Evolutionary conservation across 2,888 invertebrate species (phyloP).

Genomic region (Amblyjoppa proteus): DNA sequence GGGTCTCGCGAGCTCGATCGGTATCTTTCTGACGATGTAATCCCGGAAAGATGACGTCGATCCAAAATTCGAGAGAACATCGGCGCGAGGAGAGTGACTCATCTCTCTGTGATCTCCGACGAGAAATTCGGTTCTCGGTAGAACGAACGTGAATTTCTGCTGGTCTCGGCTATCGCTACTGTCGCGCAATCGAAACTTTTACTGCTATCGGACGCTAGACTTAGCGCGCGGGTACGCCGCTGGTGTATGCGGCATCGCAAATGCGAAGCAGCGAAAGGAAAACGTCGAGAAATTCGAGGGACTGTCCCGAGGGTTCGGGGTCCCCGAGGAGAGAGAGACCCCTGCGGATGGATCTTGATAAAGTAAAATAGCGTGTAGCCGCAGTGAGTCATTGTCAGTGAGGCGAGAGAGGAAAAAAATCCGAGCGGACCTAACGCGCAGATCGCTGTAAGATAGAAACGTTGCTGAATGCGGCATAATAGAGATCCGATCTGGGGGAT

Average conservation of each 20-base stretch:
- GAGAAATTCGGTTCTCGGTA: slow-evolving; percentile 52
- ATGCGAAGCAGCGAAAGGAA: slow-evolving; percentile 25
- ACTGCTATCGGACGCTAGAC: slow-evolving; percentile 22
- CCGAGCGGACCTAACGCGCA: slow-evolving; percentile 53
- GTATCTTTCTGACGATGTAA: slow-evolving; percentile 51
- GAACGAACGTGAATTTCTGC: slow-evolving; percentile 41
- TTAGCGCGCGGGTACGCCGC: slow-evolving; percentile 26
- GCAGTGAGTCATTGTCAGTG: slow-evolving; percentile 69
- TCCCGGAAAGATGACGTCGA: slow-evolving; percentile 46
- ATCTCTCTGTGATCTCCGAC: slow-evolving; percentile 51
- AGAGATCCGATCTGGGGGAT: slow-evolving; percentile 63
- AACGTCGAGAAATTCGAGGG: slow-evolving; percentile 53
- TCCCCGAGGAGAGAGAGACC: slow-evolving; percentile 58
- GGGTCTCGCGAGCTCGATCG: slow-evolving; percentile 27
- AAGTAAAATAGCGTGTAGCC: slow-evolving; percentile 70
- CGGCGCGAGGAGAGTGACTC: slow-evolving; percentile 41
- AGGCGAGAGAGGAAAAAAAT: slow-evolving; percentile 61
- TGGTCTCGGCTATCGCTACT: neutral
- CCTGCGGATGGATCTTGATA: slow-evolving; percentile 69
- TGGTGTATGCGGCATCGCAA: slow-evolving; percentile 42
- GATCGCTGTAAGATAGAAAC: slow-evolving; percentile 55
- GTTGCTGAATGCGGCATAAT: slow-evolving; percentile 47
- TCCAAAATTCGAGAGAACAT: slow-evolving; percentile 50
- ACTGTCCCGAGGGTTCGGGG: slow-evolving; percentile 62
- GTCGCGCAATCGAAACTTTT: slow-evolving; percentile 52